These are phyloP conservation scores for Panurus biarmicus DNA, from an alignment of 2,113 vertebrate genomes.

Conservation along the genomic window DNA sequence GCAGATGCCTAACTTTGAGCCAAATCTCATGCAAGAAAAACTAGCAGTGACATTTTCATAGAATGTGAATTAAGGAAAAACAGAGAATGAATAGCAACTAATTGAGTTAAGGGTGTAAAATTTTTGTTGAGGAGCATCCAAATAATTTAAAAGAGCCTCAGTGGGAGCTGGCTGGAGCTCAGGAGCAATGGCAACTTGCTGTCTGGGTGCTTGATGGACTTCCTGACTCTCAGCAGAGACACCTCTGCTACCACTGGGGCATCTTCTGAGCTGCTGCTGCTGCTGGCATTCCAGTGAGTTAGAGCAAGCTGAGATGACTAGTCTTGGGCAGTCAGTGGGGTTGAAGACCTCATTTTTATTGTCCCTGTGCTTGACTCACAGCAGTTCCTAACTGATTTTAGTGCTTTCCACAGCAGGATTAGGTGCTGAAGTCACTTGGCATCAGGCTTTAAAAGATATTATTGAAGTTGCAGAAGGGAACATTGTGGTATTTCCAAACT, in stretches of 20 bases:
- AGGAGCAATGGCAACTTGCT: neutral
- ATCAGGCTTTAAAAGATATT: neutral
- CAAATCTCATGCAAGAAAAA: neutral
- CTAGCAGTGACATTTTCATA: neutral
- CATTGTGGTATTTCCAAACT: neutral
- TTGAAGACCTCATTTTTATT: neutral
- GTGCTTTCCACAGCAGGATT: neutral
- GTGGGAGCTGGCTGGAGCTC: neutral
- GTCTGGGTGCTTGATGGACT: neutral
- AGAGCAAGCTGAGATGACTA: neutral
- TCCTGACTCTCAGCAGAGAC: neutral
- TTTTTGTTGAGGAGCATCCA: neutral
- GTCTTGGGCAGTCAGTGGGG: neutral
- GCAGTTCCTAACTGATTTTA: neutral
- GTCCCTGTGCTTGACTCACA: neutral
- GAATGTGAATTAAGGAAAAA: neutral
- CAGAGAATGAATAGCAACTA: neutral
- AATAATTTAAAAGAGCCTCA: neutral
- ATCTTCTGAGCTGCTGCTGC: neutral
- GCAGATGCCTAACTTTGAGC: neutral
- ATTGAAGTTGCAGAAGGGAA: neutral
- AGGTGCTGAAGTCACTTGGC: neutral
- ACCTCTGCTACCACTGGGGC: fast-evolving
- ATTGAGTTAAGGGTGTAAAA: neutral
- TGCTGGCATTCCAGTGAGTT: neutral